Base-by-base conservation (phyloP, 2,113 vertebrate genomes). In the Pterophyllum scalare region DNA sequence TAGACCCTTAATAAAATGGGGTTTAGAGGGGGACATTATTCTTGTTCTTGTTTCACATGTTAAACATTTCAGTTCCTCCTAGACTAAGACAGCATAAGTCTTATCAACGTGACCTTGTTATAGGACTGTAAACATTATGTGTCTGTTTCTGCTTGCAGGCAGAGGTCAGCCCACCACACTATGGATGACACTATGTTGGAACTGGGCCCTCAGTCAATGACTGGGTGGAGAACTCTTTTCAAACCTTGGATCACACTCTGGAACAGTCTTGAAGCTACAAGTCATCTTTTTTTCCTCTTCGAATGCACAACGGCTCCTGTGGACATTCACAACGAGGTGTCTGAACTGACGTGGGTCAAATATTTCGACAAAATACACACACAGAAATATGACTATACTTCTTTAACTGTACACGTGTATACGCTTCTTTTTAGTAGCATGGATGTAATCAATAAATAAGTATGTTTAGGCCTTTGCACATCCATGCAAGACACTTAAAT, bases 81-180 rank as follows among this genome's bases (percentile, higher is more conserved):
- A 38, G 24, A 28, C 62, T 22, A 33, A 54, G n/a, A 35, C 19
- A 15, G 17, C 7, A 80, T 17, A 65, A 49, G 61, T 24, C 7
- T 3, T 62, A 49, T 52, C 20, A 78, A 28, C 10, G 3, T 28
- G 15, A 31, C 15, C 28, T 0, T 43, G 13, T 35, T 64, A 11
- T 46, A 31, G 46, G 26, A 2, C 28, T 76, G 4, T 12, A 67
- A 60, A 75, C 17, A 24, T 56, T n/a, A 56, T 4, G 14, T n/a
- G 58, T 60, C 49, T 8, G 2, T 81, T 40, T 92, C 82, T 84
- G 3, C 74, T 31, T 89, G 24, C 94, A 99, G 98, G 97, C 93
- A 97, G 97, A 92, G 97, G 98, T 86, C 98, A 99, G 86, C 98
- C 98, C 83, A 99, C 98, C 75, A 98, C 97, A 9, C 95, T 99